Conservation (phyloP, 2,888 invertebrate species). For the Trichogramma dendrolimi region DNA sequence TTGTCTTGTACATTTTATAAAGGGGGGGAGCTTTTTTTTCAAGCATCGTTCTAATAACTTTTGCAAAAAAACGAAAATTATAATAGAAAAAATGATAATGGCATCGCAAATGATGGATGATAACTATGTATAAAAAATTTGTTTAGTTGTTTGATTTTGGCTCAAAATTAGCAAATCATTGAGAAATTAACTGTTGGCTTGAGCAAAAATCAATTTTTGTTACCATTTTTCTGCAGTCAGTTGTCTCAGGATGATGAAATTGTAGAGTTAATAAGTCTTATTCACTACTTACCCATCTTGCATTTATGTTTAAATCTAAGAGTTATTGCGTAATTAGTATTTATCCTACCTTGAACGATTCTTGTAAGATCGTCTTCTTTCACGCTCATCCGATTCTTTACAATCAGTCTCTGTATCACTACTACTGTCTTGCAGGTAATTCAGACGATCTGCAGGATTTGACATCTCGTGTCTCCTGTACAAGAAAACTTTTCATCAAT, state of each 20-base stretch:
- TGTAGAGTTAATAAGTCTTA: constrained; percentile 16
- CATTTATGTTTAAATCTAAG: constrained; percentile 4
- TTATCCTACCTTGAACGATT: constrained; percentile 63
- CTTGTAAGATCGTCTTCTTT: constrained; percentile 63
- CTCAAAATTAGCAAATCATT: constrained; percentile 18
- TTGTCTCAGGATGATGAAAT: constrained; percentile 22
- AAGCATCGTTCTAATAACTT: too few relatives aligned
- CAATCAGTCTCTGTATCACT: constrained; percentile 80
- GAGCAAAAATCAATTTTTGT: constrained; percentile 27
- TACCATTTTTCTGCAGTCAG: constrained; percentile 27
- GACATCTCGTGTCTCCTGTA: constrained; percentile 49
- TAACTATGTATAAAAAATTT: constrained; percentile 23
- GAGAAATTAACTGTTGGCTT: constrained; percentile 17
- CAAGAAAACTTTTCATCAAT: constrained; percentile 7
- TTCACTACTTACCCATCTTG: constrained; percentile 26
- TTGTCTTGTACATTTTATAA: too few relatives aligned
- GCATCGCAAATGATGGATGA: constrained; percentile 27
- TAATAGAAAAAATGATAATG: constrained; percentile 7
- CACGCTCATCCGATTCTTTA: constrained; percentile 67
- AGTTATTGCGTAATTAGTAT: constrained; percentile 12
- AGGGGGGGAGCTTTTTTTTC: too few relatives aligned
- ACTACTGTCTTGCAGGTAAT: constrained; percentile 64
- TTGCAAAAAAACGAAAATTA: constrained; percentile 16
- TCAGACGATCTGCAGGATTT: constrained; percentile 47
- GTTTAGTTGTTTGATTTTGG: constrained; percentile 25